Percentiles rank a stretch among this genome's conserved stretches.
Conservation (phyloP, 2,113 vertebrate species). For the Crotalus helleri region DNA sequence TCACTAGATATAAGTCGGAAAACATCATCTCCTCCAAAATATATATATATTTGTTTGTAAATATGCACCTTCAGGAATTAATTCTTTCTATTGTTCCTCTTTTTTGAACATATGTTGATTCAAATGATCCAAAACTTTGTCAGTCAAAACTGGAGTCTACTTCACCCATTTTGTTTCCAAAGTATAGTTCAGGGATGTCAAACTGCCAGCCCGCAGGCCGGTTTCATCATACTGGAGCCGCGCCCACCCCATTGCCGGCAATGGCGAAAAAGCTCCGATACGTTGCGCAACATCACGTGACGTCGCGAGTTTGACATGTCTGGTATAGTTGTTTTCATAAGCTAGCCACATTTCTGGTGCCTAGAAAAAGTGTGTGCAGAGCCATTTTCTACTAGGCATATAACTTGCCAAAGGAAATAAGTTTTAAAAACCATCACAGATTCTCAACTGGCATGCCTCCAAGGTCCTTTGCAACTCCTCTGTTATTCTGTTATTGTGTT, state of each 20-base stretch:
- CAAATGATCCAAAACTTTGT: neutral
- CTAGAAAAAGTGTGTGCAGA: neutral
- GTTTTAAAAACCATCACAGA: neutral
- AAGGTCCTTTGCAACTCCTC: neutral
- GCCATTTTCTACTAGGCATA: neutral
- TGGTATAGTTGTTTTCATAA: neutral
- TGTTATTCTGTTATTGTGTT: neutral
- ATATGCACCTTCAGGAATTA: neutral
- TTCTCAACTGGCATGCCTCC: neutral
- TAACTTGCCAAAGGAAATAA: neutral
- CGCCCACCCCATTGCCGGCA: too few relatives aligned
- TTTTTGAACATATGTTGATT: neutral
- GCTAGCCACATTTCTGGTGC: neutral
- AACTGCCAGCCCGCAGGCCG: too few relatives aligned
- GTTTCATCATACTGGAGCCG: too few relatives aligned
- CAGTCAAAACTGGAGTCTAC: neutral
- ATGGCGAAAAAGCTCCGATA: too few relatives aligned
- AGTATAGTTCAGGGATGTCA: neutral
- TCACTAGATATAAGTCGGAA: neutral
- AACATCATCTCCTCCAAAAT: neutral
- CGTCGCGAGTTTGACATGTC: too few relatives aligned
- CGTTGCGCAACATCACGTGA: too few relatives aligned
- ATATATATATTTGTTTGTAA: neutral
- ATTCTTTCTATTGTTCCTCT: neutral
- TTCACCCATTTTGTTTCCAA: neutral